Base-by-base conservation (phyloP, 2,113 vertebrate species). In the Tamias sibiricus region DNA sequence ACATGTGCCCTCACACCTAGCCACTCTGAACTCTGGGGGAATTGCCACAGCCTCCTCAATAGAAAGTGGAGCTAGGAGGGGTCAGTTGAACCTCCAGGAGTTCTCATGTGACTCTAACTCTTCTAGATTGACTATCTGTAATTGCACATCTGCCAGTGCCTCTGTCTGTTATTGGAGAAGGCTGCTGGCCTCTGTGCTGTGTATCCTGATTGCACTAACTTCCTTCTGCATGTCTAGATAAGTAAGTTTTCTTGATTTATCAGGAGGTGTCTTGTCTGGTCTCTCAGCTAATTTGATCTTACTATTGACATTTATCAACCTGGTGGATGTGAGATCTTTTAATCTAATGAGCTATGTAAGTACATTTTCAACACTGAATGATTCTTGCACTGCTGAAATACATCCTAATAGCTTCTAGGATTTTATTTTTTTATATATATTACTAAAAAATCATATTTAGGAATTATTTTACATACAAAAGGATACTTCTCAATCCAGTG, bases 211-310 rank as follows among this genome's bases (percentile, higher is more conserved):
- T 85, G 76, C 57, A 64, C 40, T 77, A 68, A 96, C 95, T 97
- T 98, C 97, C 97, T 97, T 95, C 95, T 98, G 97, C 57, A 75
- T 9, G 47, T 95, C 59, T 35, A 95, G 97, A 98, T 98, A 98
- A 98, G 84, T 7, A 93, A 8, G 57, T 68, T 77, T 95, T 96
- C 83, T 95, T 97, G 94, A 98, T 93, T 98, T 95, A 96, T 95
- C 97, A 91, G 71, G 47, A 90, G 44, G 77, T 87, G 87, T 76
- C 96, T 93, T 92, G 87, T 95, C 75, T 76, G 57, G 87, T 92
- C 77, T 89, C 54, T 79, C 47, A 82, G 93, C 82, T 93, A 88
- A 82, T 94, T 94, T 24, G 26, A 86, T 86, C 74, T 74, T 89
- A 77, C 49, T 91, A 93, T 88, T 86, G 87, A 74, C 89, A 80